Percentiles rank a stretch among this genome's conserved stretches.
These are phyloP conservation scores for Pseudopodoces humilis DNA, from an alignment of 2,113 vertebrate species.

Conservation along the genomic window DNA sequence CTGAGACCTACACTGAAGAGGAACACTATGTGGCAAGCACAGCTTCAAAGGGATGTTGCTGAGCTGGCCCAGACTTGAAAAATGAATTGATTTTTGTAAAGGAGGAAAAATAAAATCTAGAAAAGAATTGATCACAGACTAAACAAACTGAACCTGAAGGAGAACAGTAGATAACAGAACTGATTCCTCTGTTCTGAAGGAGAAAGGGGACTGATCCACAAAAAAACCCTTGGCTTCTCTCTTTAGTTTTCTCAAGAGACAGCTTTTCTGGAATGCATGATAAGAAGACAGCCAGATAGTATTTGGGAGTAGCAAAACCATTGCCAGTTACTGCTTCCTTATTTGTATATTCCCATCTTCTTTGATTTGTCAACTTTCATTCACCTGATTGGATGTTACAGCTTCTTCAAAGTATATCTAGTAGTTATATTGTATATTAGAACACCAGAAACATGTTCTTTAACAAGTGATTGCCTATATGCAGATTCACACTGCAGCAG, in stretches of 20 bases:
- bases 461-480: background rate
- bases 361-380: background rate
- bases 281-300: background rate
- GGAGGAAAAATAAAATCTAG: background rate
- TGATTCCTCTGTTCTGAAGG: background rate
- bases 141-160: background rate
- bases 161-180: background rate
- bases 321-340: slow-evolving; percentile 3
- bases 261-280: background rate
- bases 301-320: background rate
- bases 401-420: background rate
- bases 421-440: background rate
- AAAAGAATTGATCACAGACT: background rate
- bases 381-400: background rate
- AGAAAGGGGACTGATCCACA: background rate
- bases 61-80: background rate
- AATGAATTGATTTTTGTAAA: background rate
- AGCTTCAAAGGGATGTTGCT: background rate
- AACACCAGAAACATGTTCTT: background rate
- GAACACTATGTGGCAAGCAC: background rate
- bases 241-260: background rate
- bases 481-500: background rate
- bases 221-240: background rate
- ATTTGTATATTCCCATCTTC: background rate
- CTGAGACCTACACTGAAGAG: background rate